Percentiles rank a stretch among this genome's conserved stretches.
Conservation (phyloP, 2,113 vertebrate genomes). For the Centrocercus urophasianus region DNA sequence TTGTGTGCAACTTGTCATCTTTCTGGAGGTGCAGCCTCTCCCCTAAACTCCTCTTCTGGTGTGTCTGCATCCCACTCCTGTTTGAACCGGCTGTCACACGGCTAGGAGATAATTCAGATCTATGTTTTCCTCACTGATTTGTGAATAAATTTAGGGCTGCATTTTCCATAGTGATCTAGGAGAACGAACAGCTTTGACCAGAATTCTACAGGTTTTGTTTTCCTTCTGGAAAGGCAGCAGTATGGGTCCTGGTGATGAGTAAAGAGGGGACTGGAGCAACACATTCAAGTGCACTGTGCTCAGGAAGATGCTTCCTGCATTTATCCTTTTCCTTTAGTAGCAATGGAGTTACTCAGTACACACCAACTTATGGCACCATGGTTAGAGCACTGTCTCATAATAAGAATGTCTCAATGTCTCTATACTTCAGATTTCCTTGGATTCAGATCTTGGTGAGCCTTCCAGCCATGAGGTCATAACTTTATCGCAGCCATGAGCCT, state of each 20-base stretch:
- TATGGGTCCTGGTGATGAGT: neutral
- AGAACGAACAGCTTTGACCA: neutral
- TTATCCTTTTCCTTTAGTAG: neutral
- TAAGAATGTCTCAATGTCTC: neutral
- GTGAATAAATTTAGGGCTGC: slow-evolving; percentile 2
- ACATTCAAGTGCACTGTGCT: neutral
- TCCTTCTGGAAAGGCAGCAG: neutral
- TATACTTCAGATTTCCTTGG: neutral
- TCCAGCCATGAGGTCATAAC: neutral
- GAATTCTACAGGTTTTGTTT: neutral
- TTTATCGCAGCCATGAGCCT: neutral
- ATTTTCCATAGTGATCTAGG: neutral
- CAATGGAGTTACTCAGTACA: neutral
- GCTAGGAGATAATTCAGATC: slow-evolving; percentile 19
- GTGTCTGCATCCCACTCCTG: neutral
- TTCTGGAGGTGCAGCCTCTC: neutral
- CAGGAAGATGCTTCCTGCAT: neutral
- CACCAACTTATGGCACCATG: neutral
- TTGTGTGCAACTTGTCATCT: neutral
- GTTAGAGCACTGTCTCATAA: neutral
- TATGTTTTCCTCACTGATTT: slow-evolving; percentile 28
- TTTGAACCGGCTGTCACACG: neutral
- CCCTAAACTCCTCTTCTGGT: neutral
- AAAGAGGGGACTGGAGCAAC: neutral
- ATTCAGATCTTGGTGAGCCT: neutral